A percentile compares a stretch with the other conserved stretches of the same genome.
Evolutionary conservation across 2,113 vertebrate genomes (phyloP).

Genomic region (Sceloporus undulatus): DNA sequence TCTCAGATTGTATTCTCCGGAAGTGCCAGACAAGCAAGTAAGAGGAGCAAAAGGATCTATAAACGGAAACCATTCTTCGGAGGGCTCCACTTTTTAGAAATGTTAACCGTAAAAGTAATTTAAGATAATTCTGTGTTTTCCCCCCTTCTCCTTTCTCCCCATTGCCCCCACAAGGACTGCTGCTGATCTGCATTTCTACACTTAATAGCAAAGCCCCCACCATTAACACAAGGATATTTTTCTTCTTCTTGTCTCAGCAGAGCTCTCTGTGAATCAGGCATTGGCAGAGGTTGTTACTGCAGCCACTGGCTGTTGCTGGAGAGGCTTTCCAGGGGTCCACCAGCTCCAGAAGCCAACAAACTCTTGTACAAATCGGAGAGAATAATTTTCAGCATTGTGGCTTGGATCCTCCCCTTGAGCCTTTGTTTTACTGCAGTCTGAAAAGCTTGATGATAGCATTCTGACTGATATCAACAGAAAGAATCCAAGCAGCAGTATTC

Average conservation of each 20-base stretch:
- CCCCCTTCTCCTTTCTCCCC: not conserved
- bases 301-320: too few species aligned
- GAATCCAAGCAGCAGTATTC: not conserved
- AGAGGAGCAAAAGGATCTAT: not conserved
- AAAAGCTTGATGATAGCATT: not conserved
- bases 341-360: not conserved
- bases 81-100: not conserved
- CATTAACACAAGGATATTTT: not conserved
- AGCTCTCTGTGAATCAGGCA: rapidly evolving
- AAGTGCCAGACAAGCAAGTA: not conserved
- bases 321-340: not conserved
- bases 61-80: not conserved
- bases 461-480: not conserved
- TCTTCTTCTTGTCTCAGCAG: not conserved
- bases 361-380: not conserved
- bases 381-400: not conserved
- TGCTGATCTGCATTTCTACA: not conserved
- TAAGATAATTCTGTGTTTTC: not conserved
- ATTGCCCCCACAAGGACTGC: rapidly evolving
- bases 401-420: not conserved
- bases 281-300: not conserved
- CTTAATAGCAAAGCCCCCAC: not conserved
- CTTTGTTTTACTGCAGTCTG: not conserved
- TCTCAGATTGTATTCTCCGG: not conserved
- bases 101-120: not conserved